phyloP scores from a whole-genome alignment of 2,113 vertebrate genomes.

The Gymnorhina tibicen region DNA sequence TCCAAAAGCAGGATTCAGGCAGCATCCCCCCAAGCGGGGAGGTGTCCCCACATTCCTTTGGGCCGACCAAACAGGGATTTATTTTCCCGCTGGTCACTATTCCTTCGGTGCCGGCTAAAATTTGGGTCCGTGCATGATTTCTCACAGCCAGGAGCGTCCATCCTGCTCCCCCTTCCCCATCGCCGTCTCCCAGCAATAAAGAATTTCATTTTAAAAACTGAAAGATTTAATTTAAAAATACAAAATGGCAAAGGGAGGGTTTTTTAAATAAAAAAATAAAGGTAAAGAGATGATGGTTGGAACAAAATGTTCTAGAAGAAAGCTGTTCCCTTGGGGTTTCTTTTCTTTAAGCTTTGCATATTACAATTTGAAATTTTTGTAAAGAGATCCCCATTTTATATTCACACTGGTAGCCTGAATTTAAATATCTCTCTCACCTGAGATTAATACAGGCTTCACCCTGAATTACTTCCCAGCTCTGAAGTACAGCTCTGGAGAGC shows the following conservation, averaged over 20 bases:
- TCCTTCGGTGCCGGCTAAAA: neutral
- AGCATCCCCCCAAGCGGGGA: neutral
- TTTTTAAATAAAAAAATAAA: slow-evolving; percentile 61
- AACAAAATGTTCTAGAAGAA: slow-evolving; percentile 69
- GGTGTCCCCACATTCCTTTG: neutral
- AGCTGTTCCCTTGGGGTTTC: slow-evolving; percentile 57
- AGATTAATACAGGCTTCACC: slow-evolving; percentile 74
- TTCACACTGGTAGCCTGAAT: slow-evolving; percentile 66
- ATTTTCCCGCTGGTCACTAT: neutral
- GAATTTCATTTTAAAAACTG: slow-evolving; percentile 61
- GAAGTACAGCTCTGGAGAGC: slow-evolving; percentile 72
- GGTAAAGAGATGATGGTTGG: slow-evolving; percentile 53
- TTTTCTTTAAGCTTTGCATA: slow-evolving; percentile 70
- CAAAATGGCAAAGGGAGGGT: slow-evolving; percentile 64
- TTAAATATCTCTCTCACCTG: slow-evolving; percentile 72
- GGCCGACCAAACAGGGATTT: neutral
- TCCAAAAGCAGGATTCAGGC: neutral
- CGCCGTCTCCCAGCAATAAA: neutral
- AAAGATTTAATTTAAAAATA: slow-evolving; percentile 67
- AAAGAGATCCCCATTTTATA: slow-evolving; percentile 72
- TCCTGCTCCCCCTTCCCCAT: neutral
- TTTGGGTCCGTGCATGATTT: neutral
- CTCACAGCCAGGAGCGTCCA: neutral
- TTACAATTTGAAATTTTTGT: slow-evolving; percentile 74
- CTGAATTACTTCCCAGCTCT: slow-evolving; percentile 75